phyloP scores from a whole-genome alignment of 2,797 vertebrate genomes.

The Catamblyrhynchus diadema region DNA sequence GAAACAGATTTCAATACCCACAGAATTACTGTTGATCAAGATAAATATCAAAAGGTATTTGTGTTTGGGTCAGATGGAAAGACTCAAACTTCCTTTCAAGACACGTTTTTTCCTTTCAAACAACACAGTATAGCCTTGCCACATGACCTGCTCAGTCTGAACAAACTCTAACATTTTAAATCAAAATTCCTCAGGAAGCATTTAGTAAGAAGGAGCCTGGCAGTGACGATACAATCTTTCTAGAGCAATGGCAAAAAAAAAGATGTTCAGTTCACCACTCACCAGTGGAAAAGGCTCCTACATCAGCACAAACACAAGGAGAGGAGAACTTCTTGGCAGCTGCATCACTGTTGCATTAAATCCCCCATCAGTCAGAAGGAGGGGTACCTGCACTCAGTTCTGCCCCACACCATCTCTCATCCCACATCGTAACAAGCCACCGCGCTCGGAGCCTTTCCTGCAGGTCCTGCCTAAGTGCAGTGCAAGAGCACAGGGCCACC shows the following conservation, averaged over 20 bases:
- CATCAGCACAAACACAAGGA: background rate
- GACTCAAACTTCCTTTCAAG: background rate
- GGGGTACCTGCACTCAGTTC: background rate
- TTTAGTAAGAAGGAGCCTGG: background rate
- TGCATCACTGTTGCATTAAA: background rate
- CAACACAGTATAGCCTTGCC: background rate
- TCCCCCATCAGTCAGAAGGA: rapidly evolving
- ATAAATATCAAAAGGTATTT: background rate
- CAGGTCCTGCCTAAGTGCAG: background rate
- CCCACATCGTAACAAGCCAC: rapidly evolving
- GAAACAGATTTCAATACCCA: background rate
- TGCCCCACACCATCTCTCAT: background rate
- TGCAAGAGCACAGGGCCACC: background rate
- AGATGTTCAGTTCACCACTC: background rate
- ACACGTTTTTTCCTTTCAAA: background rate
- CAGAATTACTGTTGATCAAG: no score
- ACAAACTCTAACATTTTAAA: background rate
- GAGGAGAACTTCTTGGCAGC: background rate
- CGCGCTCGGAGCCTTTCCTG: rapidly evolving
- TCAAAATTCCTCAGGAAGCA: background rate
- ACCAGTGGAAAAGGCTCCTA: background rate
- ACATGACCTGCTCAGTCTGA: background rate
- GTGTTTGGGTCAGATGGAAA: background rate
- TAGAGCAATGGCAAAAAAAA: slow-evolving; percentile 7
- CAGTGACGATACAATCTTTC: background rate